Conservation (phyloP, 2,888 invertebrate species). For the Autographa pulchrina region DNA sequence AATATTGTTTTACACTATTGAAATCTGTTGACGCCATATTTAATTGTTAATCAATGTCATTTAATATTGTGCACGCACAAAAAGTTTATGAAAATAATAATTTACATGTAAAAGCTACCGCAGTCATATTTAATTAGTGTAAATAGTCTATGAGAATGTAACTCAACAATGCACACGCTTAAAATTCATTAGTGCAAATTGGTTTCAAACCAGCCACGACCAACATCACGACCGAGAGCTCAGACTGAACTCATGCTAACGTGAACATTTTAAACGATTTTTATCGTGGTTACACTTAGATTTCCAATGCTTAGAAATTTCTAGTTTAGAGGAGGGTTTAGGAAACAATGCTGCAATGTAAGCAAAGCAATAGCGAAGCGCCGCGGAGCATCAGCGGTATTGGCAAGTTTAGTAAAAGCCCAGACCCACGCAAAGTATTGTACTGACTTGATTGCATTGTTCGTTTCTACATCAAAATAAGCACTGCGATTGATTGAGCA, state of each 20-base stretch:
- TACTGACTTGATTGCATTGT: constrained; percentile 57
- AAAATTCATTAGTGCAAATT: constrained; percentile 13
- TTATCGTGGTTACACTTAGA: constrained; percentile 26
- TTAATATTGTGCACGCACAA: constrained; percentile 3
- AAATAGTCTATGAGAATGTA: background rate
- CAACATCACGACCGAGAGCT: constrained; percentile 13
- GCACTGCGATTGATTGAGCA: constrained; percentile 39
- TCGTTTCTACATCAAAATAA: constrained; percentile 47
- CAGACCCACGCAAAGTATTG: constrained; percentile 56
- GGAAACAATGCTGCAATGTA: constrained; percentile 20
- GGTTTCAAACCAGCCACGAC: constrained; percentile 8
- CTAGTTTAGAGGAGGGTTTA: constrained; percentile 13
- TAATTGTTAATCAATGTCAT: constrained; percentile 17
- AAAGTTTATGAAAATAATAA: background rate
- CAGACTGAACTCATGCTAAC: constrained; percentile 15
- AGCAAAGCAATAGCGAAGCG: constrained; percentile 3
- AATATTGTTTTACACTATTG: constrained; percentile 3
- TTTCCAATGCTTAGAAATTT: constrained; percentile 29
- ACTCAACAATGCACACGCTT: background rate
- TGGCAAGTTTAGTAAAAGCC: constrained; percentile 40
- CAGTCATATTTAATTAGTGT: background rate
- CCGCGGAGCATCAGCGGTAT: background rate
- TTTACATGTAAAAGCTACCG: background rate
- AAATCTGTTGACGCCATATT: constrained; percentile 18
- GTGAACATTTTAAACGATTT: constrained; percentile 12